Conservation (phyloP, 1,140 invertebrate genomes). For the Drosophila eugracilis region DNA sequence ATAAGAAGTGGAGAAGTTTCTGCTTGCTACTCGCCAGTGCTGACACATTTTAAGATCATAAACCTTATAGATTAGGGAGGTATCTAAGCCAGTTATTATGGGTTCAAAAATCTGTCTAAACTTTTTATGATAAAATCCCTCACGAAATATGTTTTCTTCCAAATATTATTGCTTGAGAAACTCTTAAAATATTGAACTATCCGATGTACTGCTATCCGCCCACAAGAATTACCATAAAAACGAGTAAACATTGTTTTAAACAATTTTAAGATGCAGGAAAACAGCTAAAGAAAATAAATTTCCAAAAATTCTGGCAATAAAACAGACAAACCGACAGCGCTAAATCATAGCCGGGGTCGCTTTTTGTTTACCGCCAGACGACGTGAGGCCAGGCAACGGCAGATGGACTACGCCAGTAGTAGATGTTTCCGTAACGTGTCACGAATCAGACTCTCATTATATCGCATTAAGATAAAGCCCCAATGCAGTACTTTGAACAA, state of each 20-base stretch:
- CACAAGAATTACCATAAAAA: not conserved
- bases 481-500: conserved; percentile 61
- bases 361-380: conserved; percentile 40
- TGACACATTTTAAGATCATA: not conserved
- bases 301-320: conserved; percentile 1
- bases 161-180: not conserved
- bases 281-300: not conserved
- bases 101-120: no score
- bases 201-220: no score
- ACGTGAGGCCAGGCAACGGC: conserved; percentile 31
- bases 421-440: conserved; percentile 47
- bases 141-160: no score
- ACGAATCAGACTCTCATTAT: conserved; percentile 15
- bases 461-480: conserved; percentile 46
- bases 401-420: conserved; percentile 8
- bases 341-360: not conserved
- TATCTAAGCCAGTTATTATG: no score
- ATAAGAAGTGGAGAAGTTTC: not conserved
- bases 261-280: not conserved
- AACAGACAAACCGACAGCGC: conserved; percentile 8
- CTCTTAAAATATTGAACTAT: not conserved
- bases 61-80: no score
- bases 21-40: not conserved
- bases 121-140: no score
- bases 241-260: not conserved